A percentile compares a stretch with the other conserved stretches of the same genome.
Conservation (phyloP, 2,113 vertebrate genomes). For the Oncorhynchus clarkii region DNA sequence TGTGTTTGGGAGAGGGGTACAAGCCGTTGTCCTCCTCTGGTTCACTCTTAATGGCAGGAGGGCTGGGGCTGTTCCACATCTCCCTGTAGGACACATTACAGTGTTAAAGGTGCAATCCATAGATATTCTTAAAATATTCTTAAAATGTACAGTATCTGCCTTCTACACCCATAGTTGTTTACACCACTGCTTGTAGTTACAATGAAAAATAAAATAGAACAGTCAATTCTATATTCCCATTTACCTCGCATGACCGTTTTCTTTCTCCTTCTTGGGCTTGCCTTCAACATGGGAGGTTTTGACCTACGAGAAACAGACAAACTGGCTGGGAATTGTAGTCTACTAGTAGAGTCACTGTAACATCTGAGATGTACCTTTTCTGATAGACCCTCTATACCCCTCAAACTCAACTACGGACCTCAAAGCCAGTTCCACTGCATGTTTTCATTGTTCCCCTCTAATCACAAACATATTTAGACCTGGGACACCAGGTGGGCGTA, state of each 20-base stretch:
- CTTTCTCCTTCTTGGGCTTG: slow-evolving; percentile 89
- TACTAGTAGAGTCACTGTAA: too few relatives aligned
- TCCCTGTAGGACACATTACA: slow-evolving; percentile 3
- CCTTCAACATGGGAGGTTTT: slow-evolving; percentile 77
- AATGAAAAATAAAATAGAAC: background rate
- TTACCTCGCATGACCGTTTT: slow-evolving; percentile 94
- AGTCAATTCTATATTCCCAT: background rate
- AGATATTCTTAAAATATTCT: background rate
- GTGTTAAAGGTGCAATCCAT: background rate
- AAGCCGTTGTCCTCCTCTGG: slow-evolving; percentile 84
- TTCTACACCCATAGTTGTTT: too few relatives aligned
- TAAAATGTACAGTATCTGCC: background rate
- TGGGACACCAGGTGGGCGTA: too few relatives aligned
- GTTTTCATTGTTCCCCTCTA: too few relatives aligned
- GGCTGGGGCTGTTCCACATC: slow-evolving; percentile 64
- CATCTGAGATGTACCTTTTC: too few relatives aligned
- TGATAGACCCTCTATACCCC: too few relatives aligned
- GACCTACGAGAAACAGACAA: slow-evolving; percentile 69
- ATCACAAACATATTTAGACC: too few relatives aligned
- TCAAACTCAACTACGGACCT: too few relatives aligned
- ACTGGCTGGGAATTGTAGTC: background rate
- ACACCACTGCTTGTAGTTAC: too few relatives aligned
- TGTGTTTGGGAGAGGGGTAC: slow-evolving; percentile 79
- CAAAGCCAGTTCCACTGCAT: too few relatives aligned
- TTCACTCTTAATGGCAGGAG: slow-evolving; percentile 85